These are phyloP conservation scores for Ophion obscuratus DNA, from an alignment of 2,888 invertebrate species.

Conservation along the genomic window DNA sequence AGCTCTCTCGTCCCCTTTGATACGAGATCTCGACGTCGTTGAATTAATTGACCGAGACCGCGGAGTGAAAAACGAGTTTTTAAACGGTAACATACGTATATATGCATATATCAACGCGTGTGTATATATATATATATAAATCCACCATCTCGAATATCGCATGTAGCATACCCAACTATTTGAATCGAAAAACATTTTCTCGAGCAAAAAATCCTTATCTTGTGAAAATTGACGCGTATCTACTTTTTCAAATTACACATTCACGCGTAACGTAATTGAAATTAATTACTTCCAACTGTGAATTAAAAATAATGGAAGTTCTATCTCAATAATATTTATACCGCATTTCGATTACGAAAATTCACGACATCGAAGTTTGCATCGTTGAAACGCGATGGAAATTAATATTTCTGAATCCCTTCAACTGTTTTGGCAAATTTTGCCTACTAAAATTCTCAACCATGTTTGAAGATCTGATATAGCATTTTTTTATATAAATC, in stretches of 20 bases:
- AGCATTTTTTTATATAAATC: no score
- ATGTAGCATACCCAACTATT: background rate
- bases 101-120: no score
- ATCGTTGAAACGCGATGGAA: no score
- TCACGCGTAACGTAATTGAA: background rate
- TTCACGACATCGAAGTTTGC: no score
- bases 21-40: constrained; percentile 50
- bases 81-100: constrained; percentile 15
- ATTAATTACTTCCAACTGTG: no score
- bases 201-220: background rate
- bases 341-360: no score
- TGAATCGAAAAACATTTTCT: constrained; percentile 1
- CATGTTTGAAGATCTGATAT: no score
- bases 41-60: constrained; percentile 47
- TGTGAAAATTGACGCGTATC: background rate
- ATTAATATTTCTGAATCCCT: no score
- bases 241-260: background rate
- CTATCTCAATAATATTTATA: no score
- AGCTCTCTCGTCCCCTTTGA: constrained; percentile 37
- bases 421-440: no score
- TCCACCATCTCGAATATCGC: constrained; percentile 1
- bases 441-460: no score
- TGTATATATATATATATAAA: constrained; percentile 3
- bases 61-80: constrained; percentile 53
- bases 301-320: no score